These are phyloP conservation scores for Zosterops lateralis DNA, from an alignment of 2,113 vertebrate species.

Conservation along the genomic window DNA sequence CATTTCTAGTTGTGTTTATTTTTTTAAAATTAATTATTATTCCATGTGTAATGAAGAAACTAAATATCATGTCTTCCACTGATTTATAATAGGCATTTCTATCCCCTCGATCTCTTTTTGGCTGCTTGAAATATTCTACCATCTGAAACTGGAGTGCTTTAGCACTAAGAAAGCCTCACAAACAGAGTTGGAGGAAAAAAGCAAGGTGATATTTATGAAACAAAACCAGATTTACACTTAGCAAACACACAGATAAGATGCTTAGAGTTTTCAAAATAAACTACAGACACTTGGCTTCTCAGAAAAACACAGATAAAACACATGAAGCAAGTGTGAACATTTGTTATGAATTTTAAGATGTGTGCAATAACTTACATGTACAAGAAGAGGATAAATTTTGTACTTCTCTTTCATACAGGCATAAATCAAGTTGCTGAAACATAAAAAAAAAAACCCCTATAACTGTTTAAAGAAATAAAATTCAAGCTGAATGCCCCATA, in stretches of 20 bases:
- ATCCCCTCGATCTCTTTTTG: neutral
- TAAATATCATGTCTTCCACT: neutral
- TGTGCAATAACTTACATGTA: neutral
- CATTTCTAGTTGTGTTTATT: neutral
- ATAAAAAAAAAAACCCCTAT: neutral
- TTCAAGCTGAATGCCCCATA: neutral
- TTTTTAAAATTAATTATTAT: neutral
- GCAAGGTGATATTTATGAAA: neutral
- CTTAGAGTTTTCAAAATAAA: neutral
- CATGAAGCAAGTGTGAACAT: neutral
- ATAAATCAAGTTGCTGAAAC: neutral
- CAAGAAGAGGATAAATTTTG: neutral
- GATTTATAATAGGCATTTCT: neutral
- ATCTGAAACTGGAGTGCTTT: neutral
- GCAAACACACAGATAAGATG: neutral
- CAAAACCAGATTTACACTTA: neutral
- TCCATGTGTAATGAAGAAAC: neutral
- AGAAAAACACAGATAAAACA: neutral
- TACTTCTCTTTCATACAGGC: neutral
- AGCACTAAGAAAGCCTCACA: neutral
- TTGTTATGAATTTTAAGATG: neutral
- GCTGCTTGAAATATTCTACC: neutral
- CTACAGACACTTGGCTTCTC: neutral
- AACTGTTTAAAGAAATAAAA: neutral
- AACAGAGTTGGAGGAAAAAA: neutral